phyloP scores from a whole-genome alignment of 2,888 invertebrate genomes.

The Aradus depressus region DNA sequence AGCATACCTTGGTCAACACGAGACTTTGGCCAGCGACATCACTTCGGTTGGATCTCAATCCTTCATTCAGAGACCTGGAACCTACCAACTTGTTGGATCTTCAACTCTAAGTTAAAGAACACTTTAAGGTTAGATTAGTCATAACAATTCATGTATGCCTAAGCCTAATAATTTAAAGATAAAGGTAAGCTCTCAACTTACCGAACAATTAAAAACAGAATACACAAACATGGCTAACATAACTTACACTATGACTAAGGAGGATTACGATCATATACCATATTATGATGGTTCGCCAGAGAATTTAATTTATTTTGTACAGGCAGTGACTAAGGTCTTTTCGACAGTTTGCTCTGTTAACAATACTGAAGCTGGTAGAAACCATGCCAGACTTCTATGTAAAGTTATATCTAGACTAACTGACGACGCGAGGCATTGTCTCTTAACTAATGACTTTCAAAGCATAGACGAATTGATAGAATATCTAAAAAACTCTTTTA shows the following conservation, averaged over 20 bases:
- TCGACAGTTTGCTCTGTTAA: not conserved
- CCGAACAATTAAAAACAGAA: no score
- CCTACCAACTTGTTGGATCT: no score
- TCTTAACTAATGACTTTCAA: not conserved
- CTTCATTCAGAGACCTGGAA: no score
- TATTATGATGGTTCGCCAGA: not conserved
- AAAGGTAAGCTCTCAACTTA: no score
- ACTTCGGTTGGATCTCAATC: no score
- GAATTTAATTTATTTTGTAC: not conserved
- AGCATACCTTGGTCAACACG: no score
- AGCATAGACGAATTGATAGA: not conserved
- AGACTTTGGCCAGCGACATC: no score
- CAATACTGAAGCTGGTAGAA: not conserved
- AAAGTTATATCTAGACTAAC: not conserved
- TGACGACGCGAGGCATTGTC: not conserved
- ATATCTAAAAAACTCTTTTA: not conserved
- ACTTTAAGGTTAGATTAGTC: no score
- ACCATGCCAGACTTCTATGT: not conserved
- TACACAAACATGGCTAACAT: no score
- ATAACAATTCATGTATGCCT: no score
- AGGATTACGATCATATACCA: constrained; percentile 6
- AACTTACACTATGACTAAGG: not conserved
- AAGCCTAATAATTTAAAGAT: no score
- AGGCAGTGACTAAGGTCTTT: not conserved
- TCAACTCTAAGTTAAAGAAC: no score